Conservation (phyloP, 1,140 invertebrate species). For the Magallana ariakensis region DNA sequence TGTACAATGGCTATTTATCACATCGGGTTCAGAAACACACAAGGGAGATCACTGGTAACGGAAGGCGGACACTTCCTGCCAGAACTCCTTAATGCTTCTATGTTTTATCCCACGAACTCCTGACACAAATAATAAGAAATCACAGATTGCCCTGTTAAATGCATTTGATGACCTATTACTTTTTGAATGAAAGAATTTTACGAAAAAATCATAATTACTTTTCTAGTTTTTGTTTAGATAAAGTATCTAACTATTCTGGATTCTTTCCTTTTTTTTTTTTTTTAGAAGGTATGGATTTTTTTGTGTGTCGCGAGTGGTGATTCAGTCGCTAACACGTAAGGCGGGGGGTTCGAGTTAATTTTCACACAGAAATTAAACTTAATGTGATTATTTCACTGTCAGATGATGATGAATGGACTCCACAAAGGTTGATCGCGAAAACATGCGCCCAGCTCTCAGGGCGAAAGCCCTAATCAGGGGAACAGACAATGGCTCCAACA, state of each 20-base stretch:
- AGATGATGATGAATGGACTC: slow-evolving; percentile 36
- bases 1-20: slow-evolving; percentile 11
- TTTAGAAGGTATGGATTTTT: not conserved
- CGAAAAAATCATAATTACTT: too few species aligned
- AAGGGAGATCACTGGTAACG: not conserved
- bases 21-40: not conserved
- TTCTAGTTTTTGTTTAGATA: too few species aligned
- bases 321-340: slow-evolving; percentile 27
- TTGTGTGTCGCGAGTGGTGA: not conserved
- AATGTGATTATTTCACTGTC: slow-evolving; percentile 42
- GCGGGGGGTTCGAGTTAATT: slow-evolving; percentile 34
- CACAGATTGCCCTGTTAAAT: too few species aligned
- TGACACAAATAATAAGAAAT: too few species aligned
- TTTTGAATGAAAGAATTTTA: too few species aligned
- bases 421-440: slow-evolving; percentile 26
- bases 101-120: not conserved
- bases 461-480: slow-evolving; percentile 20
- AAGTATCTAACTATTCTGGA: too few species aligned
- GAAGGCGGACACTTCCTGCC: not conserved
- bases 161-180: too few species aligned
- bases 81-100: not conserved
- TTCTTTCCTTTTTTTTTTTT: too few species aligned
- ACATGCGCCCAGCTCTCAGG: slow-evolving; percentile 3
- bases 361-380: slow-evolving; percentile 39
- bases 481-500: slow-evolving; percentile 5